These are phyloP conservation scores for Ganaspis brasiliensis DNA, from an alignment of 2,888 invertebrate species.

Conservation along the genomic window DNA sequence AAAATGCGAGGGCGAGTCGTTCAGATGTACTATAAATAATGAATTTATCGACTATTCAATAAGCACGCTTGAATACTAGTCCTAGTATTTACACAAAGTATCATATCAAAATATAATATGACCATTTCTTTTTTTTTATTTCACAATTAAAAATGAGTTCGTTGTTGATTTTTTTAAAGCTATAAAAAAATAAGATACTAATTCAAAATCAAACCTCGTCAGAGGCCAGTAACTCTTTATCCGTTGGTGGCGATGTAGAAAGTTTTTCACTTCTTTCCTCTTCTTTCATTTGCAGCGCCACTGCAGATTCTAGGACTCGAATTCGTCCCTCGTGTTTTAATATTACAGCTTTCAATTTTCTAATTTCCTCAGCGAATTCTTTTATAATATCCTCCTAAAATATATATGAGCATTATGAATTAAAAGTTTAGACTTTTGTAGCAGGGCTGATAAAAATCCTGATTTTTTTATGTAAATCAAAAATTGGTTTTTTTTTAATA, in stretches of 20 bases:
- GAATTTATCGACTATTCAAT: constrained; percentile 72
- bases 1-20: constrained; percentile 64
- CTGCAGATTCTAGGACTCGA: constrained; percentile 88
- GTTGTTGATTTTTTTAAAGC: constrained; percentile 60
- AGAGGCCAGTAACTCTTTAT: constrained; percentile 75
- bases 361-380: constrained; percentile 93
- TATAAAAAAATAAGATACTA: constrained; percentile 68
- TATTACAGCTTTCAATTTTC: constrained; percentile 95
- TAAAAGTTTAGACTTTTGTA: no score
- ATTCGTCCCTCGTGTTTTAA: constrained; percentile 96
- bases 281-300: constrained; percentile 79
- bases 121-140: constrained; percentile 71
- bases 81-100: constrained; percentile 80
- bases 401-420: no score
- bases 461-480: no score
- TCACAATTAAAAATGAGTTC: constrained; percentile 71
- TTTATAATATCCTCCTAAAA: constrained; percentile 88
- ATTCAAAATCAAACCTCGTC: constrained; percentile 77
- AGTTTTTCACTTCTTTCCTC: constrained; percentile 78
- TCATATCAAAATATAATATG: constrained; percentile 80
- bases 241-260: constrained; percentile 70
- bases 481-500: no score
- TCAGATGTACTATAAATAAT: constrained; percentile 80
- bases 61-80: constrained; percentile 75
- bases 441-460: no score